phyloP scores from a whole-genome alignment of 1,140 invertebrate genomes.

The Drosophila miranda region DNA sequence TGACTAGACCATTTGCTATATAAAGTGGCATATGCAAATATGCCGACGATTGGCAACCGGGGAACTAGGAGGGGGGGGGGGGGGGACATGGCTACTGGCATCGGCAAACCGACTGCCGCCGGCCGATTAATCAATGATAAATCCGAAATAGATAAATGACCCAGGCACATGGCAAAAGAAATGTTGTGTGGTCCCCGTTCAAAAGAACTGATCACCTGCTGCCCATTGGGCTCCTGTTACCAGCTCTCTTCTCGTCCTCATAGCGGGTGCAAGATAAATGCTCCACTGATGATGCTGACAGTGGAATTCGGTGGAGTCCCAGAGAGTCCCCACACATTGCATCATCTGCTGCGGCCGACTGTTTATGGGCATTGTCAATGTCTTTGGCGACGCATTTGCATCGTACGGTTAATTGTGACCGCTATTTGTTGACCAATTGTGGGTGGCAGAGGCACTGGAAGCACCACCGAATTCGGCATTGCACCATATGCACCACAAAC shows the following conservation, averaged over 20 bases:
- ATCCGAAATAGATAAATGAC: slow-evolving; percentile 80
- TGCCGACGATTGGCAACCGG: slow-evolving; percentile 65
- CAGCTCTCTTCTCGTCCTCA: neutral
- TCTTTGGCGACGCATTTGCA: slow-evolving; percentile 64
- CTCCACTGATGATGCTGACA: slow-evolving; percentile 75
- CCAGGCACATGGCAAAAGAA: slow-evolving; percentile 60
- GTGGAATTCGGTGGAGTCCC: slow-evolving; percentile 15
- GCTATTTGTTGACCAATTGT: slow-evolving; percentile 77
- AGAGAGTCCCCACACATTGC: slow-evolving; percentile 14
- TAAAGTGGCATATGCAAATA: slow-evolving; percentile 77
- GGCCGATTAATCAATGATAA: slow-evolving; percentile 80
- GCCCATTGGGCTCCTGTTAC: slow-evolving; percentile 26
- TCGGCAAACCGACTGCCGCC: slow-evolving; percentile 42
- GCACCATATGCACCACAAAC: slow-evolving; percentile 13
- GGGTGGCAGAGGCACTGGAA: slow-evolving; percentile 58
- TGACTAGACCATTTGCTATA: slow-evolving; percentile 71
- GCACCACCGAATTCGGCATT: slow-evolving; percentile 47
- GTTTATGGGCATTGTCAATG: slow-evolving; percentile 71
- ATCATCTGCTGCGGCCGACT: slow-evolving; percentile 26
- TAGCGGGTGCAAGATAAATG: slow-evolving; percentile 80
- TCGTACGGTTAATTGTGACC: slow-evolving; percentile 79
- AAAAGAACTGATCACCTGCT: slow-evolving; percentile 64
- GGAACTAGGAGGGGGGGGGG: neutral
- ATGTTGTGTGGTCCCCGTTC: slow-evolving; percentile 61
- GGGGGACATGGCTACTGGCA: slow-evolving; percentile 29